Conservation (phyloP, 1,140 invertebrate genomes). For the Dendrolimus kikuchii region DNA sequence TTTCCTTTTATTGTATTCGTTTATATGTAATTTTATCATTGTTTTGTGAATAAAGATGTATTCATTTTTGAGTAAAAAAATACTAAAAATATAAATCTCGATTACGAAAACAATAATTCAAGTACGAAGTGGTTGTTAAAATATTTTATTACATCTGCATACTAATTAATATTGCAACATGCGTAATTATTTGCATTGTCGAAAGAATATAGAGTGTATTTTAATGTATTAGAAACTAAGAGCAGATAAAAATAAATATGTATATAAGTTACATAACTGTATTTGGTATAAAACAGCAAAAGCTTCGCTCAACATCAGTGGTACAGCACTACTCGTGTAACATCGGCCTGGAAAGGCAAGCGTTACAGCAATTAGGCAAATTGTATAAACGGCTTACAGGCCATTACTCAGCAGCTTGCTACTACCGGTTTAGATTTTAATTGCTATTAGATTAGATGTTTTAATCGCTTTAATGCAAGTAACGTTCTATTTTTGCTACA, state of each 20-base stretch:
- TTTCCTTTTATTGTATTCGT: no score
- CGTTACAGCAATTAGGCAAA: conserved; percentile 36
- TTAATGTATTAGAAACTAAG: background rate
- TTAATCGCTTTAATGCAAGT: conserved; percentile 16
- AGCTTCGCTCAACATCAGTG: conserved; percentile 2
- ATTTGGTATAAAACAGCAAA: no score
- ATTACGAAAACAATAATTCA: no score
- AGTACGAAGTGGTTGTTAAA: no score
- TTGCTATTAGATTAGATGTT: conserved; percentile 31
- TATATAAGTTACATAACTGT: conserved; percentile 4
- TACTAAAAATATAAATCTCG: no score
- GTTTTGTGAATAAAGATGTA: no score
- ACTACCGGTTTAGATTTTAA: conserved; percentile 36
- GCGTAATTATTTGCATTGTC: no score
- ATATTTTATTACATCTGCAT: no score
- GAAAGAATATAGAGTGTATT: no score
- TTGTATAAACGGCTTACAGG: conserved; percentile 34
- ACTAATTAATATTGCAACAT: no score
- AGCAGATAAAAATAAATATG: background rate
- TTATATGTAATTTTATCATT: no score
- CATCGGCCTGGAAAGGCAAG: conserved; percentile 25
- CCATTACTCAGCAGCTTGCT: conserved; percentile 27
- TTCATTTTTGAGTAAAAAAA: no score
- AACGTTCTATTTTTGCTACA: conserved; percentile 25
- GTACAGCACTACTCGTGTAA: conserved; percentile 19